Conservation (phyloP, 2,113 vertebrate genomes). For the Pionites leucogaster region DNA sequence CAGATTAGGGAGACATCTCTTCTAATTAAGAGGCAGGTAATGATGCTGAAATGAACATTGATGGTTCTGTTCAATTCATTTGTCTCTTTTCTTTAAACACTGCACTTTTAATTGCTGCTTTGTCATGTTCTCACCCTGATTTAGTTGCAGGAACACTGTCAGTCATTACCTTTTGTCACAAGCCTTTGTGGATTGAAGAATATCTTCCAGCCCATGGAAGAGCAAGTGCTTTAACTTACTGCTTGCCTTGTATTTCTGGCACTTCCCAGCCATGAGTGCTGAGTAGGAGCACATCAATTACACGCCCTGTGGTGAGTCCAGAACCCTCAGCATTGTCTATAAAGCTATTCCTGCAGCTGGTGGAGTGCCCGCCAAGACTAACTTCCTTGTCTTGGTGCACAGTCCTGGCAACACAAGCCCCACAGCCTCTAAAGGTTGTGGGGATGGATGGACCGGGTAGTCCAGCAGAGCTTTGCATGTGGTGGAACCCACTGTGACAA, state of each 20-base stretch:
- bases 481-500: neutral
- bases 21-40: neutral
- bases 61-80: neutral
- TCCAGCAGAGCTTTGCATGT: neutral
- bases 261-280: neutral
- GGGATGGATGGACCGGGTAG: neutral
- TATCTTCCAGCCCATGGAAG: neutral
- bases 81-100: slow-evolving; percentile 10
- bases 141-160: neutral
- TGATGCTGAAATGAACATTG: neutral
- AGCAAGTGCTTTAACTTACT: neutral
- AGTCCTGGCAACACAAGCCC: accelerated
- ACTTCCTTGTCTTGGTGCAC: accelerated
- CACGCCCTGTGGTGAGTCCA: neutral
- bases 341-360: neutral
- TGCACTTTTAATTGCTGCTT: neutral
- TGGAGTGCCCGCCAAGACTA: neutral
- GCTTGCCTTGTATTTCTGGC: neutral
- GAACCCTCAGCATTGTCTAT: accelerated
- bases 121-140: neutral
- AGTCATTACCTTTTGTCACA: neutral
- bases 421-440: neutral
- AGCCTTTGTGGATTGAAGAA: neutral
- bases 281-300: neutral
- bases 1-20: neutral